A percentile compares a stretch with the other conserved stretches of the same genome.
Evolutionary conservation across 2,113 vertebrate genomes (phyloP).

Genomic region (Zosterops hypoxanthus): DNA sequence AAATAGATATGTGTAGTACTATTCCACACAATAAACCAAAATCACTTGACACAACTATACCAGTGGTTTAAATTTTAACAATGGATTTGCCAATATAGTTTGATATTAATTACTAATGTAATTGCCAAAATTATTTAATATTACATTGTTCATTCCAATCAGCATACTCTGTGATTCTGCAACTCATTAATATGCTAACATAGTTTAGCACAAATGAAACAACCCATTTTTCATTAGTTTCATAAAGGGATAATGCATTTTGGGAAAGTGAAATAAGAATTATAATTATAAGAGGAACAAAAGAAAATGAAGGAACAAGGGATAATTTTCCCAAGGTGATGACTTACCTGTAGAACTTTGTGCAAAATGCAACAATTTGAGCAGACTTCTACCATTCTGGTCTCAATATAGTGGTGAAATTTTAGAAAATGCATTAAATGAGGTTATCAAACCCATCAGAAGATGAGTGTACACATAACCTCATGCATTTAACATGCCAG

Average conservation of each 20-base stretch:
- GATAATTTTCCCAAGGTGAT: background rate
- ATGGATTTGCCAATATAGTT: background rate
- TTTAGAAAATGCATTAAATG: background rate
- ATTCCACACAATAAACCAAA: background rate
- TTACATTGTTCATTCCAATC: background rate
- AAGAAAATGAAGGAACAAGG: background rate
- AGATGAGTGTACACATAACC: background rate
- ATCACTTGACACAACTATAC: background rate
- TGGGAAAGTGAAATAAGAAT: background rate
- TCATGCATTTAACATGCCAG: background rate
- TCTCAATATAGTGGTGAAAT: background rate
- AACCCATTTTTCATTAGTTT: background rate
- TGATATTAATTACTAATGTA: background rate
- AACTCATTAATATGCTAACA: background rate
- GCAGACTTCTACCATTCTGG: background rate
- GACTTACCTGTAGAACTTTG: background rate
- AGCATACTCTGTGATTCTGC: background rate
- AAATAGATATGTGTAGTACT: background rate
- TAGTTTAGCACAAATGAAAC: background rate
- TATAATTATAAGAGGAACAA: background rate
- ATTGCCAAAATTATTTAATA: background rate
- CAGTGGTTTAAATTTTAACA: background rate
- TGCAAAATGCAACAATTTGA: background rate
- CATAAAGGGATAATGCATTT: background rate
- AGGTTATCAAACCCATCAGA: background rate